Evolutionary conservation across 37 sponge, comb jelly and placozoan species (phyloP), one percentile per base, ranked within the genome.

Genomic region (Eunapius fragilis): DNA sequence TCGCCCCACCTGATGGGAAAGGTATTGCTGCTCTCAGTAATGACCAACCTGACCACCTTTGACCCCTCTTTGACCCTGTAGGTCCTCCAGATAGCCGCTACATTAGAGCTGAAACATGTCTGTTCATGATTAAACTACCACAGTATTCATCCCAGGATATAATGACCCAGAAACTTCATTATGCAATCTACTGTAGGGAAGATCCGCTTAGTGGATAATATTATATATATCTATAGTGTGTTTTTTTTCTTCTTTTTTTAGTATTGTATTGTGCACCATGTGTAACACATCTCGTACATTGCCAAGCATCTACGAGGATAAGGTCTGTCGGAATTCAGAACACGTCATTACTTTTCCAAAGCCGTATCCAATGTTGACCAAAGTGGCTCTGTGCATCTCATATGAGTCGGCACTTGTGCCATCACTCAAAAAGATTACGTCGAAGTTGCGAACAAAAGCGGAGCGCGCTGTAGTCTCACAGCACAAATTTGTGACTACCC

Each of bases 41-140:
- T n/a, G n/a, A n/a, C n/a, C n/a, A n/a, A n/a, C 2, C 37, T 22
- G 30, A 24, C 24, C 25, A 67, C 67, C 13, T 76, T 33, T 31
- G 13, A 67, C 77, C 37, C 70, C 35, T 38, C 26, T 24, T 69
- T 34, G n/a, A n/a, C n/a, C 69, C 27, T 68, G 22, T 81, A 95
- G 96, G 94, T 31, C 87, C 84, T 68, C 89, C 95, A 12, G 96
- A 98, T 82, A 85, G 87, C 25, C 89, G 98, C 36, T 94, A 92
- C 86, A 91, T 98, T 25, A 75, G 98, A 45, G 97, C 97, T 71
- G 98, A 98, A 73, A 98, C 98, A 14, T 98, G 98, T 75, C 92
- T 98, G 92, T 98, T 98, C 90, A 87, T 96, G 92, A 83, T 98
- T 24, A 98, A 98, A 80, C 95, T 98, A 50, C 98, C 98, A 1